Evolutionary conservation across 2,797 vertebrate species (phyloP).

Genomic region (Sebastes cheni): DNA sequence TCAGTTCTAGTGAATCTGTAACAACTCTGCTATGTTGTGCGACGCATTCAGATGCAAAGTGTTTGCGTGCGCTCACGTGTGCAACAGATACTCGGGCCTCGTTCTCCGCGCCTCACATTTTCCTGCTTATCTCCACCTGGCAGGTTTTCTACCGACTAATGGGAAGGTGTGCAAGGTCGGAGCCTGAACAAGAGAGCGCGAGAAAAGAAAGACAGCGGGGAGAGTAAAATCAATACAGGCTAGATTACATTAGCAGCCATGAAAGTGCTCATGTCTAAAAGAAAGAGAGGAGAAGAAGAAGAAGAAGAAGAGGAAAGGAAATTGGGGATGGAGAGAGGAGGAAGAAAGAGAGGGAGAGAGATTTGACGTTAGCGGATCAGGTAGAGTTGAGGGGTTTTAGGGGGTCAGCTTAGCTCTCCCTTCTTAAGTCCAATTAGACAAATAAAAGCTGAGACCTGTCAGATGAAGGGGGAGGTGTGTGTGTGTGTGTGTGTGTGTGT

Average conservation of each 20-base stretch:
- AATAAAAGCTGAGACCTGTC: conserved; percentile 55
- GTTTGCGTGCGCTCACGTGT: not conserved
- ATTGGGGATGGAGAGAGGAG: not conserved
- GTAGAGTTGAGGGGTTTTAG: conserved; percentile 41
- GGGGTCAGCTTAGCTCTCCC: conserved; percentile 30
- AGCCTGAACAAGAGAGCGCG: conserved; percentile 6
- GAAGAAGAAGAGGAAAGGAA: not conserved
- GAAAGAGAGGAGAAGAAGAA: not conserved
- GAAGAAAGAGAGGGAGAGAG: not conserved
- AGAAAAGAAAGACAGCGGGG: conserved; percentile 3
- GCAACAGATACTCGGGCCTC: not conserved
- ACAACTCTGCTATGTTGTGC: not conserved
- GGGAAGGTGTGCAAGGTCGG: conserved; percentile 28
- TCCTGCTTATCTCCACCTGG: conserved; percentile 21
- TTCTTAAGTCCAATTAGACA: conserved; percentile 64
- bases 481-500: not conserved
- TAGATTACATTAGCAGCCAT: conserved; percentile 45
- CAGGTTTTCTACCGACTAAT: conserved; percentile 11
- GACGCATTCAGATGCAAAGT: not conserved
- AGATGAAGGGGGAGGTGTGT: not conserved
- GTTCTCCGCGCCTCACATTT: not conserved
- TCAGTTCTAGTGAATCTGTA: not conserved
- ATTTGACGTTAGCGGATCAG: conserved; percentile 38
- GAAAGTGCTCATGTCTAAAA: conserved; percentile 29
- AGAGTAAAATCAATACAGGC: conserved; percentile 60